Conservation (phyloP, 2,888 invertebrate species). For the Eilema griseolum region DNA sequence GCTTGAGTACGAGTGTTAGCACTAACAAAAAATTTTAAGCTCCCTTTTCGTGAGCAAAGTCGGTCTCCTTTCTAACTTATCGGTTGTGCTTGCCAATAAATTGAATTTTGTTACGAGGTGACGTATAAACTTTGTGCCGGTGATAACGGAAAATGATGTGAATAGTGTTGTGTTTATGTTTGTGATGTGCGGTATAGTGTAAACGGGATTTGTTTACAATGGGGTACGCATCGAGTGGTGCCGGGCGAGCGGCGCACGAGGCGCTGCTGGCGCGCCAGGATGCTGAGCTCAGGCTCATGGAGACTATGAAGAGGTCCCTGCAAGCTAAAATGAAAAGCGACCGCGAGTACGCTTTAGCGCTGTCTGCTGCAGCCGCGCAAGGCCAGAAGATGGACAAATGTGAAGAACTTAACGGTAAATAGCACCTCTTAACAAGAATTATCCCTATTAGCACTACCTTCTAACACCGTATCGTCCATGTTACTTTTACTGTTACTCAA, state of each 20-base stretch:
- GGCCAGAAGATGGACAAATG: conserved; percentile 94
- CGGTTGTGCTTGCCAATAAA: conserved; percentile 56
- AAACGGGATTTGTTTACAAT: conserved; percentile 81
- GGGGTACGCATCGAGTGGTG: conserved; percentile 95
- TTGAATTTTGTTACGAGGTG: conserved; percentile 62
- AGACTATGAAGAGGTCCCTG: conserved; percentile 95
- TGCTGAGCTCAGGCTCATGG: conserved; percentile 96
- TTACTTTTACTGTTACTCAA: conserved; percentile 23
- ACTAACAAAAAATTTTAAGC: conserved; percentile 48
- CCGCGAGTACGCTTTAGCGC: conserved; percentile 95
- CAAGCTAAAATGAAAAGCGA: conserved; percentile 96
- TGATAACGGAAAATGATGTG: conserved; percentile 81
- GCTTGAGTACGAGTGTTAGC: conserved; percentile 46
- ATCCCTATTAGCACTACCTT: conserved; percentile 34
- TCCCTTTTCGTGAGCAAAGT: conserved; percentile 36
- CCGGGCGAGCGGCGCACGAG: conserved; percentile 96
- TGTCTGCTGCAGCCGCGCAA: conserved; percentile 93
- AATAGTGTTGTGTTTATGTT: conserved; percentile 81
- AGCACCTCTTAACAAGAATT: conserved; percentile 36
- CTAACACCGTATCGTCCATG: conserved; percentile 17
- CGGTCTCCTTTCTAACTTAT: conserved; percentile 47
- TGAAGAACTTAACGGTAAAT: conserved; percentile 90
- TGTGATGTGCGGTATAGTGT: conserved; percentile 74
- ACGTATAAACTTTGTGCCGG: conserved; percentile 70
- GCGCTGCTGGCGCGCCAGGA: conserved; percentile 96